Conservation (phyloP, 2,888 invertebrate species). For the Acrobasis suavella region DNA sequence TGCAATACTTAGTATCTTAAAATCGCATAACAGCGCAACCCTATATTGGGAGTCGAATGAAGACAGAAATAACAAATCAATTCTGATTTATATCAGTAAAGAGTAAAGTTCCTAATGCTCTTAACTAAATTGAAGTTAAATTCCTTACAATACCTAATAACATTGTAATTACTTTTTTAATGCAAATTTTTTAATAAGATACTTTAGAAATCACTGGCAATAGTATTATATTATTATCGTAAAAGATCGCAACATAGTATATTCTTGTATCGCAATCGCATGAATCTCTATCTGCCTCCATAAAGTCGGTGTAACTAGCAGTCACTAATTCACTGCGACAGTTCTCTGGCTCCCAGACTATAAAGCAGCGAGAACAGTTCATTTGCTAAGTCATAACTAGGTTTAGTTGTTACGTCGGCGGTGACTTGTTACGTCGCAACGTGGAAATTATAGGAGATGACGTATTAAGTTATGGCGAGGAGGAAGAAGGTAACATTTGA, state of each 20-base stretch:
- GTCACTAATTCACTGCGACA: constrained; percentile 27
- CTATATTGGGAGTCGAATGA: too few species aligned
- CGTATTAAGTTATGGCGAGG: constrained; percentile 3
- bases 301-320: constrained; percentile 25
- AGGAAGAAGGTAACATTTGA: not conserved
- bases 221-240: constrained; percentile 5
- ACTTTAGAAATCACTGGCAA: too few species aligned
- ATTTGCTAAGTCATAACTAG: constrained; percentile 28
- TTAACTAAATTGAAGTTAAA: too few species aligned
- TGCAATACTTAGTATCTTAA: too few species aligned
- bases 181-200: too few species aligned
- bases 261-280: constrained; percentile 1
- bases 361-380: constrained; percentile 31
- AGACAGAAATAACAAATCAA: too few species aligned
- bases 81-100: too few species aligned
- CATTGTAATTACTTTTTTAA: too few species aligned
- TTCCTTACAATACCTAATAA: too few species aligned
- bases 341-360: constrained; percentile 27
- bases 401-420: constrained; percentile 20
- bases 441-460: constrained; percentile 15
- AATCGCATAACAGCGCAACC: too few species aligned
- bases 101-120: too few species aligned
- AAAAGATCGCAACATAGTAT: constrained; percentile 9
- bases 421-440: constrained; percentile 20
- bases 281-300: constrained; percentile 17